Base-by-base conservation (phyloP, 30 jellyfish, hydroid and myxozoan species). In the Sanderia malayensis region DNA sequence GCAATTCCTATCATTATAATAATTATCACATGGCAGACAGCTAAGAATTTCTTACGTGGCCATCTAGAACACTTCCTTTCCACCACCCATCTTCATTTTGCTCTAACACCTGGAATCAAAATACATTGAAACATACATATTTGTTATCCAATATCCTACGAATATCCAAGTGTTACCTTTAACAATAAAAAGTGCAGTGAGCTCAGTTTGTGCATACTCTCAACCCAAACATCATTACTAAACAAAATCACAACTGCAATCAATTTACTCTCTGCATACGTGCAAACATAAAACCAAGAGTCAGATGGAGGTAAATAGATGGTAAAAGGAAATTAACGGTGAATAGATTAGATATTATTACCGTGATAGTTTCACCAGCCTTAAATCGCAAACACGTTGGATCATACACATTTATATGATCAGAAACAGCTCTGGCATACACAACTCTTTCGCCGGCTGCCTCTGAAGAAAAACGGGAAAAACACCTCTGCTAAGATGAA, bases 351-450 rank as follows among this genome's bases (percentile, higher is more conserved):
- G 9, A 55, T 55, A 7, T 3, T 18, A 20, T 31, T 73, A 89
- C 97, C 73, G 93, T 83, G 44, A 89, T 71, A 20, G 87, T 81
- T 21, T 89, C 97, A 0, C 97, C 97, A 81, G 90, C 31, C 55
- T 67, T 61, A 63, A 89, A 89, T 23, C 70, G 46, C 31, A 89
- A 29, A 45, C 95, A 31, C 30, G 95, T 49, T 23, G 65, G 72
- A 60, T 89, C 97, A 60, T 81, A 82, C 28, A 74, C 76, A 77
- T 89, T 89, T 31, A 67, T 63, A 73, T 82, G 49, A 55, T 89
- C 89, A 2, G 90, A 31, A 17, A 82, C 70, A 15, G 97, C 97
- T 44, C 74, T 44, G 4, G 95, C 97, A 63, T 73, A 89, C 1
- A 70, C 86, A 24, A 82, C 83, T 11, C 60, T 74, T 58, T 89